A percentile compares a stretch with the other conserved stretches of the same genome.
These are phyloP conservation scores for Bhutanitis thaidina DNA, from an alignment of 2,888 invertebrate species.

Conservation along the genomic window DNA sequence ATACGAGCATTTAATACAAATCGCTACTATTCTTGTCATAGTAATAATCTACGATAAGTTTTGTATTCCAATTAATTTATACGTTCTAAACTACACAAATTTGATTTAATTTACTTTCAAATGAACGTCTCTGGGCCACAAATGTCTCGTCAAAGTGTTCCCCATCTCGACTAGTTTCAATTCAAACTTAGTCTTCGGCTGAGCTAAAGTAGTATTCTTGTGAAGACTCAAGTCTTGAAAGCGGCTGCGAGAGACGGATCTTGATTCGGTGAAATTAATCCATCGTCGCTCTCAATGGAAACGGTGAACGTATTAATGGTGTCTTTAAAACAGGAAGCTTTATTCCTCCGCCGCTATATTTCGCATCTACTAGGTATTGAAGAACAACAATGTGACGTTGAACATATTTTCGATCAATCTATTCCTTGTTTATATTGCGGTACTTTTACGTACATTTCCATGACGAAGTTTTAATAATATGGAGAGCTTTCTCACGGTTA, in stretches of 20 bases:
- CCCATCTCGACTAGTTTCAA: slow-evolving; percentile 60
- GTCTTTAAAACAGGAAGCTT: slow-evolving; percentile 27
- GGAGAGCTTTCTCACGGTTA: not conserved
- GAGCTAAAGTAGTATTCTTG: slow-evolving; percentile 65
- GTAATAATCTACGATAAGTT: too few relatives aligned
- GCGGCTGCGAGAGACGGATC: slow-evolving; percentile 58
- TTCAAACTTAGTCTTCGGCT: slow-evolving; percentile 60
- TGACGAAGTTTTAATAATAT: slow-evolving; percentile 16
- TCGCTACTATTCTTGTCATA: too few relatives aligned
- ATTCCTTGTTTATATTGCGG: slow-evolving; percentile 10
- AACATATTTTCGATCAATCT: slow-evolving; percentile 14
- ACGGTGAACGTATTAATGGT: slow-evolving; percentile 46
- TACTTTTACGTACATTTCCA: slow-evolving; percentile 4
- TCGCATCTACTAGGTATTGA: slow-evolving; percentile 8
- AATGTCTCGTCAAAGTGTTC: slow-evolving; percentile 65
- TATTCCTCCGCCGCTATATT: slow-evolving; percentile 10
- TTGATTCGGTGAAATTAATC: slow-evolving; percentile 71
- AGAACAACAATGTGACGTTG: slow-evolving; percentile 8
- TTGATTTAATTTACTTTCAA: slow-evolving; percentile 28
- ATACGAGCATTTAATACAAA: too few relatives aligned
- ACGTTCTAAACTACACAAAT: slow-evolving; percentile 1
- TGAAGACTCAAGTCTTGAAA: slow-evolving; percentile 54
- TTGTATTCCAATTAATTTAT: too few relatives aligned
- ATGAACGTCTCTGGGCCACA: slow-evolving; percentile 50
- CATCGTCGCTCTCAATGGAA: slow-evolving; percentile 49